These are phyloP conservation scores for Falco punctatus DNA, from an alignment of 2,113 vertebrate genomes.

Conservation along the genomic window DNA sequence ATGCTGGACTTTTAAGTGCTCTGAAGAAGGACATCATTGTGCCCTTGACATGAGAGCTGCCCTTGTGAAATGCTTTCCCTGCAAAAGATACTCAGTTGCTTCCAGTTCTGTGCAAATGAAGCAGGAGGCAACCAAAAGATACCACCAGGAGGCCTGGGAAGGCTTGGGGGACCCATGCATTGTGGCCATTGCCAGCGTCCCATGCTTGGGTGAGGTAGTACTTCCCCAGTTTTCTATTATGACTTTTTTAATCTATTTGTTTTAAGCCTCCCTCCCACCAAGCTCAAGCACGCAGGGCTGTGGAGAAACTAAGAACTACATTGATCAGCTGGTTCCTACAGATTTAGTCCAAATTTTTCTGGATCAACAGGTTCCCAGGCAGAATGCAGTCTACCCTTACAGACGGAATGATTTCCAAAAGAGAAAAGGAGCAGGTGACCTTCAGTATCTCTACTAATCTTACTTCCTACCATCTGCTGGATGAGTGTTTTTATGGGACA, in stretches of 20 bases:
- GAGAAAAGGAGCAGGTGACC: neutral
- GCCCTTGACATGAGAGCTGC: neutral
- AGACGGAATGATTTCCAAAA: neutral
- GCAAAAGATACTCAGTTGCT: neutral
- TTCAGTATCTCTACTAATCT: neutral
- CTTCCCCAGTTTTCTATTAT: neutral
- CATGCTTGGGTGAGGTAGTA: neutral
- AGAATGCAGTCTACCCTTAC: neutral
- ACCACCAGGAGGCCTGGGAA: neutral
- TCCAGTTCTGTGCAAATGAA: neutral
- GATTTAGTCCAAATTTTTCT: neutral
- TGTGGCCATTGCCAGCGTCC: neutral
- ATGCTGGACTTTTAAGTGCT: neutral
- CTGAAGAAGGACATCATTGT: neutral
- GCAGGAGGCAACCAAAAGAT: neutral
- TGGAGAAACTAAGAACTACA: neutral
- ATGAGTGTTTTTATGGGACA: neutral
- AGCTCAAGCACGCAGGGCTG: neutral
- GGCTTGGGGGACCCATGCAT: rapidly evolving
- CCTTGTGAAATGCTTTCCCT: neutral
- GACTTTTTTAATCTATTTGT: neutral
- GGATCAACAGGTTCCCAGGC: neutral
- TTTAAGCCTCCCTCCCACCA: neutral
- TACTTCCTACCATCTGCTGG: neutral
- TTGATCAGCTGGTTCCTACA: neutral